Evolutionary conservation across 2,888 invertebrate genomes (phyloP), one percentile per base, ranked within the genome.

Genomic region (Tetragonisca angustula): DNA sequence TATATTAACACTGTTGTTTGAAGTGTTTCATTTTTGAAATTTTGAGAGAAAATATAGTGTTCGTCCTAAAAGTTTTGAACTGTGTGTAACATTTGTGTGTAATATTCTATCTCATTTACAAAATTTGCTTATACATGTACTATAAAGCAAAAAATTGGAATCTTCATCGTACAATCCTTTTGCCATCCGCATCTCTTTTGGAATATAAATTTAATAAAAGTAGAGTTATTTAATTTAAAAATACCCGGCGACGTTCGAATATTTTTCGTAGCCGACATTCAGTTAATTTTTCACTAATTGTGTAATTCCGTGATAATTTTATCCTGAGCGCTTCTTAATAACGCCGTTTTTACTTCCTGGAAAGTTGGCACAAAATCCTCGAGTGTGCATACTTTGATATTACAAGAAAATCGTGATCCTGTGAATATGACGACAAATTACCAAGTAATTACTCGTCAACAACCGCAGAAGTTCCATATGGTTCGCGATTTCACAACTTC

Each of bases 401-500:
- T 32, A 4, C 43, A 24, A 6, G 32, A 49, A 50, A 80, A 54
- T 67, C 71, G 75, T 68, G 75, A 75, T 61, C 75, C 17, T 6
- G 24, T 27, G 70, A 68, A 80, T 76, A 6, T 4, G 19, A 21
- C 36, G 5, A 21, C 36, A 19, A 74, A 67, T 70, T 79, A 75
- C 17, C 61, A n/a, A 17, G 52, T 19, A 36, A 61, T 71, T 68
- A 67, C 62, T 62, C 67, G n/a, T 74, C 43, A 79, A 43, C 71
- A 54, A 9, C 15, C n/a, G 5, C 5, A 49, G 15, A 79, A 70
- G 43, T 74, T n/a, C 43, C n/a, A n/a, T 6, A 24, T 62, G 15
- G 24, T 4, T 13, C 21, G 50, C 9, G 24, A 67, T 54, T 43
- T 67, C 21, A 50, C 27, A 64, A 50, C 36, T 56, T 36, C 15